These are phyloP conservation scores for Plectrocnemia conspersa DNA, from an alignment of 1,140 invertebrate genomes.

Conservation along the genomic window DNA sequence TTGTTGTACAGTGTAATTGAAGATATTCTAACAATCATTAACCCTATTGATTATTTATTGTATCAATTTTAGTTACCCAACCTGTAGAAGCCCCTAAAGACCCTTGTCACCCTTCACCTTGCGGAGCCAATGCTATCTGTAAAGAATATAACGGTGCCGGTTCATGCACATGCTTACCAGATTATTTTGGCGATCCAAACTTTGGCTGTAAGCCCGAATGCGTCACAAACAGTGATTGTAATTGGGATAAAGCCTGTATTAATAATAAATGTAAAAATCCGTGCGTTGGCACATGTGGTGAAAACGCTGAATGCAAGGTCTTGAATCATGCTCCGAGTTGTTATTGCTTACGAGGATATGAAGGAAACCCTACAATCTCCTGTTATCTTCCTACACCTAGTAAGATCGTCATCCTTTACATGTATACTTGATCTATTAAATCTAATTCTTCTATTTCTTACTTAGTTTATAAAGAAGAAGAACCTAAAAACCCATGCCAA, in stretches of 20 bases:
- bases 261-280: slow-evolving; percentile 64
- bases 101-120: slow-evolving; percentile 64
- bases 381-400: slow-evolving; percentile 47
- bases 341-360: slow-evolving; percentile 60
- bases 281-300: slow-evolving; percentile 60
- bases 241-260: slow-evolving; percentile 56
- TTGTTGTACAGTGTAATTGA: too few species aligned
- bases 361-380: slow-evolving; percentile 68
- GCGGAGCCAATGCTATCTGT: slow-evolving; percentile 63
- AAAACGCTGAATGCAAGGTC: slow-evolving; percentile 65
- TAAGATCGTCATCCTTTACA: slow-evolving; percentile 29
- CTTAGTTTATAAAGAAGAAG: too few species aligned
- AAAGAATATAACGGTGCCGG: slow-evolving; percentile 56
- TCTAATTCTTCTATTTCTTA: slow-evolving; percentile 34
- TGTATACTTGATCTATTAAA: slow-evolving; percentile 37
- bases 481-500: slow-evolving; percentile 57
- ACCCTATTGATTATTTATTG: too few species aligned
- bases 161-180: slow-evolving; percentile 58
- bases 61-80: slow-evolving; percentile 32
- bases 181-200: slow-evolving; percentile 61
- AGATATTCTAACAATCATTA: too few species aligned
- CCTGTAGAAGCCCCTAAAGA: slow-evolving; percentile 46
- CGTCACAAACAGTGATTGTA: slow-evolving; percentile 56
- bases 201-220: slow-evolving; percentile 67
- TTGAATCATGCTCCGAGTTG: slow-evolving; percentile 67